phyloP scores from a whole-genome alignment of 2,113 vertebrate genomes.

The Gambusia affinis region DNA sequence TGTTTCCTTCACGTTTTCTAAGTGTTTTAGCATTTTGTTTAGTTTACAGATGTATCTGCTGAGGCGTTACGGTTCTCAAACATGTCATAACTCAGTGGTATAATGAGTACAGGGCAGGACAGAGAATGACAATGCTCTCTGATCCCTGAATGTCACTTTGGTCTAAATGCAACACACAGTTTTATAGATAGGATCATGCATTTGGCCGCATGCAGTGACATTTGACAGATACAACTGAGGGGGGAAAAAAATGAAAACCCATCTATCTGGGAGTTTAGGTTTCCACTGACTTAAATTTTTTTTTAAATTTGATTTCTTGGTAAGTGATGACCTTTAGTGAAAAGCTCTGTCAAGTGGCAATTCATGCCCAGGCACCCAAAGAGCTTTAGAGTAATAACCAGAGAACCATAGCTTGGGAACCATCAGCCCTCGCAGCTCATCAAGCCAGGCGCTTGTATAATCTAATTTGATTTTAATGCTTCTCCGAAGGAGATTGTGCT shows the following conservation, averaged over 20 bases:
- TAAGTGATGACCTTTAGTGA: constrained; percentile 81
- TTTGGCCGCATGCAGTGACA: constrained; percentile 62
- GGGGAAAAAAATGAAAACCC: constrained; percentile 27
- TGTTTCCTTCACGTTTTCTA: constrained; percentile 22
- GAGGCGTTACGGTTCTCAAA: constrained; percentile 37
- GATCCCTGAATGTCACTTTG: constrained; percentile 79
- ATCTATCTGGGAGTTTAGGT: constrained; percentile 63
- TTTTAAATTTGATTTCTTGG: constrained; percentile 71
- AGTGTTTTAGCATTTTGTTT: constrained; percentile 42
- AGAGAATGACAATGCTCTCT: constrained; percentile 74
- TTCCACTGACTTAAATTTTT: constrained; percentile 77
- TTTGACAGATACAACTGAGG: constrained; percentile 59
- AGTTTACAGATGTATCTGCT: constrained; percentile 68
- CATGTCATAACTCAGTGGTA: constrained; percentile 61
- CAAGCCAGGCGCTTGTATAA: constrained; percentile 75
- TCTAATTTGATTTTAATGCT: constrained; percentile 86
- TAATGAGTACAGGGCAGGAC: constrained; percentile 65
- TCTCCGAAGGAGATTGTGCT: constrained; percentile 79
- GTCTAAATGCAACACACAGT: constrained; percentile 63
- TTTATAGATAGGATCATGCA: constrained; percentile 74
- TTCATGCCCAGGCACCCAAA: constrained; percentile 74
- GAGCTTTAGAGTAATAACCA: constrained; percentile 73
- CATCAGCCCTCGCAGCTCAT: constrained; percentile 72
- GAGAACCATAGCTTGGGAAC: constrained; percentile 65
- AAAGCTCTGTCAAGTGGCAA: constrained; percentile 80